Base-by-base conservation (phyloP, 2,888 invertebrate genomes). In the Cheiracanthium punctorium region DNA sequence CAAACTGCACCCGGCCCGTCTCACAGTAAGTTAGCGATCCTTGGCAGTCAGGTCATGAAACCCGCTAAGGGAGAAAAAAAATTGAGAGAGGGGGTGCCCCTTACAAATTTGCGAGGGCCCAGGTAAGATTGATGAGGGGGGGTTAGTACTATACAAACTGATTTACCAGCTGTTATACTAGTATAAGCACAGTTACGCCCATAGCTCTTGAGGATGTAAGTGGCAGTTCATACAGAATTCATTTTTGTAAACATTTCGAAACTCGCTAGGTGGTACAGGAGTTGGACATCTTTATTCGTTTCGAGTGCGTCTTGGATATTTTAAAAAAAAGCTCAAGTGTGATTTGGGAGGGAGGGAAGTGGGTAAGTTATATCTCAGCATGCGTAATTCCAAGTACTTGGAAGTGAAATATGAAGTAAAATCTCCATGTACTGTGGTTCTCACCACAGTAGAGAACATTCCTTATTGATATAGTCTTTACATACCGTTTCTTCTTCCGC, bases 141-240 rank as follows among this genome's bases (percentile, higher is more conserved):
- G 5, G 30, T 70, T 74, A 32, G 37, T 52, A 75, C 71, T 73
- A 65, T 30, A 73, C 70, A 70, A 85, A 85, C 84, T 85, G 84
- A 85, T 85, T 85, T 79, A 85, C 84, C 84, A 85, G 84, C 84
- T 85, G 84, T 79, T 85, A n/a, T n/a, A 74, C 58, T 73, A 74
- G 58, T 74, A 33, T 69, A 28, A 7, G 24, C 8, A 24, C 20
- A 33, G 79, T 79, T 58, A 85, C 79, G 84, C 79, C 84, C 79
- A 64, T 64, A 24, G 58, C 12, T 58, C 17, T n/a, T n/a, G 32
- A 17, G 74, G 24, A 24, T 24, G 1, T 24, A 24, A 58, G 58
- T 58, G 24, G 58, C 12, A 12, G 4, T 24, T n/a, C 43, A 10
- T 41, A 24, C 33, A 20, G 29, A 43, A 29, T 67, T 52, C 52